Evolutionary conservation across 2,113 vertebrate species (phyloP).

Genomic region (Tapirus terrestris): DNA sequence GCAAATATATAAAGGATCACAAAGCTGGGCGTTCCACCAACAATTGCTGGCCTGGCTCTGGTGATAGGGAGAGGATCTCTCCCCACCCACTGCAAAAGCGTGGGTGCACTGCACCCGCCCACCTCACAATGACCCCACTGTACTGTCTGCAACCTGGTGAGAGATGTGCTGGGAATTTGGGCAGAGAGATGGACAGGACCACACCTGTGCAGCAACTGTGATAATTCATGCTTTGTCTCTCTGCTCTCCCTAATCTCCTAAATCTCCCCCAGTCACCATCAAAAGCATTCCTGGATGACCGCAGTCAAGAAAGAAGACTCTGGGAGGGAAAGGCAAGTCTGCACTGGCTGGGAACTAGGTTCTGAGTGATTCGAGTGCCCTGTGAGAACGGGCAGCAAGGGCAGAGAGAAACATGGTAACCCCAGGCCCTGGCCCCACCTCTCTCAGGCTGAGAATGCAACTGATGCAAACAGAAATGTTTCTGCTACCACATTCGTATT

Average conservation of each 20-base stretch:
- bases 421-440: neutral
- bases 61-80: neutral
- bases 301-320: neutral
- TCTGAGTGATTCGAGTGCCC: neutral
- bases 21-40: neutral
- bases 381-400: neutral
- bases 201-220: neutral
- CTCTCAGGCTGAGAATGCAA: neutral
- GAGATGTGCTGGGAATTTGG: neutral
- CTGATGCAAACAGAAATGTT: neutral
- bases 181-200: neutral
- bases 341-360: neutral
- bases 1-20: neutral
- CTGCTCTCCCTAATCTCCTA: neutral
- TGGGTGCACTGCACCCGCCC: neutral
- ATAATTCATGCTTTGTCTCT: constrained; percentile 51
- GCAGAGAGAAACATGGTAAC: neutral
- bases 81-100: neutral
- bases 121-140: constrained; percentile 13
- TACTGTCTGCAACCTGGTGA: neutral
- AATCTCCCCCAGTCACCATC: neutral
- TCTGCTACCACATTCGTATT: neutral
- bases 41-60: neutral
- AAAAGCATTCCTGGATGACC: neutral
- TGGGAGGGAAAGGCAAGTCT: constrained; percentile 20